phyloP scores from a whole-genome alignment of 2,113 vertebrate genomes.

The Isurus oxyrinchus region DNA sequence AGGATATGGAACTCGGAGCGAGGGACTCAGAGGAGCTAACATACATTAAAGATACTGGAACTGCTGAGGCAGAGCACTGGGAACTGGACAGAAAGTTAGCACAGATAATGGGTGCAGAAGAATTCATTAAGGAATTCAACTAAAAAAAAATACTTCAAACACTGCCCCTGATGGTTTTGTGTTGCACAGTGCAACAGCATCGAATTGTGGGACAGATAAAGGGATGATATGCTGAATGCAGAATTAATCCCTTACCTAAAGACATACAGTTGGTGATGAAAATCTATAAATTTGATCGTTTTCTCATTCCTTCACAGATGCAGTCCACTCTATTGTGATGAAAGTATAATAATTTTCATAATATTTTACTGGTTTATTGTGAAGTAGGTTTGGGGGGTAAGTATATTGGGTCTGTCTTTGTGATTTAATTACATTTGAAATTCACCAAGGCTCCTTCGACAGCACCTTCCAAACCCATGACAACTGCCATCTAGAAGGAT shows the following conservation, averaged over 20 bases:
- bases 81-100: not conserved
- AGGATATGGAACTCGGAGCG: not conserved
- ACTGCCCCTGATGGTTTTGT: not conserved
- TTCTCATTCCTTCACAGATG: not conserved
- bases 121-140: not conserved
- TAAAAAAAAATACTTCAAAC: not conserved
- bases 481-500: no score
- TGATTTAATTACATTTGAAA: no score
- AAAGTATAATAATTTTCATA: no score
- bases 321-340: not conserved
- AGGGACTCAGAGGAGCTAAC: not conserved
- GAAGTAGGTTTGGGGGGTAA: no score
- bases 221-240: not conserved
- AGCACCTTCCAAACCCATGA: no score
- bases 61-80: not conserved
- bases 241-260: constrained; percentile 1
- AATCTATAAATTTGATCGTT: not conserved
- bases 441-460: no score
- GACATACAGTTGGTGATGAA: not conserved
- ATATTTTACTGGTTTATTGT: no score
- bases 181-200: not conserved
- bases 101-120: not conserved
- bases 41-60: not conserved
- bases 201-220: not conserved
- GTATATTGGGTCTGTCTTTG: no score